phyloP scores from a whole-genome alignment of 1,140 invertebrate species.

The Tigriopus japonicus region DNA sequence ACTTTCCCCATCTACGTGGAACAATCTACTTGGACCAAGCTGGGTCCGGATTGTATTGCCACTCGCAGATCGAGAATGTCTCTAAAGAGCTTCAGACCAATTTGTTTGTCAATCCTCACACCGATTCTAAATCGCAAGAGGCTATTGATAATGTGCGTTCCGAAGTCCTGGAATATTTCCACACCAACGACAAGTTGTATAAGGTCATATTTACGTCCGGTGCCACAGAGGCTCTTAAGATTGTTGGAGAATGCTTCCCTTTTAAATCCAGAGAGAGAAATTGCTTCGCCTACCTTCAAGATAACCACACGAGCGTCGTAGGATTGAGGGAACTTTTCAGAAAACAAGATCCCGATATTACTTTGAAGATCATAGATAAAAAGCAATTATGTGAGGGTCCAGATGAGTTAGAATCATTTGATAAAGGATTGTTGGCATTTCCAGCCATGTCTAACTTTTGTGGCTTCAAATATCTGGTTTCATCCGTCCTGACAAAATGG shows the following conservation, averaged over 20 bases:
- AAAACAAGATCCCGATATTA: not conserved
- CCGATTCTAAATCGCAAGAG: slow-evolving; percentile 40
- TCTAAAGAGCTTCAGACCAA: slow-evolving; percentile 41
- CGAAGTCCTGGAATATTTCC: slow-evolving; percentile 61
- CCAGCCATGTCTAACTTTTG: slow-evolving; percentile 21
- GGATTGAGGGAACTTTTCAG: slow-evolving; percentile 51
- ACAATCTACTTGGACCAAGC: slow-evolving; percentile 70
- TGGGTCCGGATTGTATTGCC: slow-evolving; percentile 61
- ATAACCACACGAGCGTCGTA: slow-evolving; percentile 87
- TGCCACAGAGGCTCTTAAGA: slow-evolving; percentile 60
- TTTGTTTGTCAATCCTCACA: slow-evolving; percentile 76
- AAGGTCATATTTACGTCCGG: slow-evolving; percentile 76
- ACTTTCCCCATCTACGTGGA: not conserved
- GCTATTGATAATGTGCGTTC: slow-evolving; percentile 55
- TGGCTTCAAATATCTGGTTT: slow-evolving; percentile 10
- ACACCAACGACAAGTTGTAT: slow-evolving; percentile 58
- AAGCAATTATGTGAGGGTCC: not conserved
- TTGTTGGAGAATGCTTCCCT: slow-evolving; percentile 59
- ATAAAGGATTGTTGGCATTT: slow-evolving; percentile 1
- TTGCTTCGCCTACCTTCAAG: slow-evolving; percentile 54
- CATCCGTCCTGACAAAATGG: not conserved
- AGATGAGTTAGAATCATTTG: not conserved
- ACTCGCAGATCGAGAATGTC: slow-evolving; percentile 46
- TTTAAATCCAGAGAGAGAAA: slow-evolving; percentile 35
- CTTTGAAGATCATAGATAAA: not conserved